phyloP scores from a whole-genome alignment of 2,113 vertebrate genomes.

The Neogale vison region DNA sequence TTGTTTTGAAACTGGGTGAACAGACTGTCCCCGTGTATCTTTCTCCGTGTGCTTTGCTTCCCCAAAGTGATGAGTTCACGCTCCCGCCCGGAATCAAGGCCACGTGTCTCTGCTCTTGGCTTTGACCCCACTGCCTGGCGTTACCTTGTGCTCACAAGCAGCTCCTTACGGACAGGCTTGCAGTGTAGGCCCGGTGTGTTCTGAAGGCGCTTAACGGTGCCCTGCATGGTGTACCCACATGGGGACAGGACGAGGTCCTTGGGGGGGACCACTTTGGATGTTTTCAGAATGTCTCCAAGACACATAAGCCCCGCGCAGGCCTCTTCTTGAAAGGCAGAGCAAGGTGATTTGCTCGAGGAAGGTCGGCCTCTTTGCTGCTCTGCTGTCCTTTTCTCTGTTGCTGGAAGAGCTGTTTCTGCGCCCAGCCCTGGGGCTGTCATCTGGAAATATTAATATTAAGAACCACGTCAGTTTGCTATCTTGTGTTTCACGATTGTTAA shows the following conservation, averaged over 20 bases:
- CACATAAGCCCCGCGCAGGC: fast-evolving
- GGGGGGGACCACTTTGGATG: fast-evolving
- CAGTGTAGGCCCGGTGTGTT: not conserved
- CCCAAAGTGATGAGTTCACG: fast-evolving
- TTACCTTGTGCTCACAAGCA: fast-evolving
- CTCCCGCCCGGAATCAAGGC: fast-evolving
- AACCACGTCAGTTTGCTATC: not conserved
- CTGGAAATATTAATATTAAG: not conserved
- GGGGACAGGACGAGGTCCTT: not conserved
- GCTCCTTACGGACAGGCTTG: fast-evolving
- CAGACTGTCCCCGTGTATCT: fast-evolving
- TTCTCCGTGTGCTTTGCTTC: not conserved
- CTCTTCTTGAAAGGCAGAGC: not conserved
- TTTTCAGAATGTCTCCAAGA: fast-evolving
- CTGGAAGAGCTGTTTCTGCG: not conserved
- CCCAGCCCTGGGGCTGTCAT: not conserved
- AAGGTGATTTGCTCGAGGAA: not conserved
- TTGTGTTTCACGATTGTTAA: not conserved
- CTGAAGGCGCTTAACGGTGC: fast-evolving
- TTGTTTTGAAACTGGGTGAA: too few species aligned
- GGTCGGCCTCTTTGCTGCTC: not conserved
- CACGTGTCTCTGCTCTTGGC: fast-evolving
- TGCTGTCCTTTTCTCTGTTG: not conserved
- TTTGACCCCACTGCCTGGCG: fast-evolving
- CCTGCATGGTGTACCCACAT: fast-evolving